phyloP scores from a whole-genome alignment of 2,113 vertebrate genomes.

The Pituophis catenifer region DNA sequence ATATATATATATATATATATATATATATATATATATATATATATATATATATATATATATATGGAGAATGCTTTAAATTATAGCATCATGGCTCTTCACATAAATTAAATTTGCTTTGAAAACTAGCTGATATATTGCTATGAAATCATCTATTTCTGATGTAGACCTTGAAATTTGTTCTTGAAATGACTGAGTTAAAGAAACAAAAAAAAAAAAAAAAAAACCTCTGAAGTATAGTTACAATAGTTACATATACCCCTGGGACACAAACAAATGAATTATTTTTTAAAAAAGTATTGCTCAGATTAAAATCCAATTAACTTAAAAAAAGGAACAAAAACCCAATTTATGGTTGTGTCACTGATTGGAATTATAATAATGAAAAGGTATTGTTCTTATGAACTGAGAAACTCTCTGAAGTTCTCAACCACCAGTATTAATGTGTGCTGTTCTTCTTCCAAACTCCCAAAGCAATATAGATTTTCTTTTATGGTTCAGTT shows the following conservation, averaged over 20 bases:
- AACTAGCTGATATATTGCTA: not conserved
- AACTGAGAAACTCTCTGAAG: not conserved
- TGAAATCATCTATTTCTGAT: not conserved
- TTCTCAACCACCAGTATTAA: not conserved
- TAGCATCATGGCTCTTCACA: not conserved
- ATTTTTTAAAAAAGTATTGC: not conserved
- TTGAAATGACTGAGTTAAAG: not conserved
- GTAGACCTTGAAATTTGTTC: constrained; percentile 10
- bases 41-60: too few relatives aligned
- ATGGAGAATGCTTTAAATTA: not conserved
- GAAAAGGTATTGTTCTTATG: not conserved
- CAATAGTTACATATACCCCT: not conserved
- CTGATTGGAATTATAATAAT: constrained; percentile 23
- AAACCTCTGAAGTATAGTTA: not conserved
- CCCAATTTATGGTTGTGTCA: not conserved
- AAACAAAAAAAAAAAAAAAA: not conserved
- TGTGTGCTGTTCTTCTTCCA: not conserved
- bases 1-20: too few relatives aligned
- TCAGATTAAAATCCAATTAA: constrained; percentile 13
- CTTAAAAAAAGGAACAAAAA: not conserved
- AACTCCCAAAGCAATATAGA: rapidly evolving
- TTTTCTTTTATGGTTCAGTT: not conserved
- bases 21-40: too few relatives aligned
- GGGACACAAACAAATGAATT: constrained; percentile 1
- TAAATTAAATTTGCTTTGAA: not conserved